These are phyloP conservation scores for Vultur gryphus DNA, from an alignment of 2,797 vertebrate species.

Conservation along the genomic window DNA sequence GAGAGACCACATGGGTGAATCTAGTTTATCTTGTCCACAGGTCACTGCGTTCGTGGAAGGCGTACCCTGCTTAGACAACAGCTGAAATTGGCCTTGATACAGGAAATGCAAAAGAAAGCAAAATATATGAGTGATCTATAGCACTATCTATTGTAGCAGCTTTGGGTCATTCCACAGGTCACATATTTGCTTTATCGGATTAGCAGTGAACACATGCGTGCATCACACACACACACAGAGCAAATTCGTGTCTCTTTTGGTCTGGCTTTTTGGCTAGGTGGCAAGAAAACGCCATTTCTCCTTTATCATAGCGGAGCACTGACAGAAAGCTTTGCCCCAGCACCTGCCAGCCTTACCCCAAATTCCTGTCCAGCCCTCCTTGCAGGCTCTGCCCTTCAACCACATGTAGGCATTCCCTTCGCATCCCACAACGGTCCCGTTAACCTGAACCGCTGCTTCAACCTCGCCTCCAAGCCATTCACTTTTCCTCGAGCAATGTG, in stretches of 20 bases:
- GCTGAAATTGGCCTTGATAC: neutral
- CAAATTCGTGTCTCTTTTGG: neutral
- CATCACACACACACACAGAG: neutral
- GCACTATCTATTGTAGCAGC: neutral
- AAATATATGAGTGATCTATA: neutral
- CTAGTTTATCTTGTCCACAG: neutral
- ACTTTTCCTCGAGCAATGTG: rapidly evolving
- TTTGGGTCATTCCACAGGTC: conserved; percentile 15
- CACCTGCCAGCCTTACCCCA: neutral
- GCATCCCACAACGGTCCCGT: rapidly evolving
- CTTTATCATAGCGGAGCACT: rapidly evolving
- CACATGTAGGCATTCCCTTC: rapidly evolving
- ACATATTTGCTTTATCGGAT: neutral
- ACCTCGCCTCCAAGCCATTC: neutral
- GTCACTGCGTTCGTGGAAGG: neutral
- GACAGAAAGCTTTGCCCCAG: neutral
- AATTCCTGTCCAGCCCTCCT: neutral
- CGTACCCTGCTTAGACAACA: neutral
- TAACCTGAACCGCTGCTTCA: neutral
- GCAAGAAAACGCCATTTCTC: neutral
- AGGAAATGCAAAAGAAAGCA: neutral
- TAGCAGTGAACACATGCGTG: neutral
- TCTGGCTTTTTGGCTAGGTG: neutral
- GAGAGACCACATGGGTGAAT: neutral
- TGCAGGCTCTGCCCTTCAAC: neutral